Conservation (phyloP, 2,113 vertebrate species). For the Triplophysa siluroides region DNA sequence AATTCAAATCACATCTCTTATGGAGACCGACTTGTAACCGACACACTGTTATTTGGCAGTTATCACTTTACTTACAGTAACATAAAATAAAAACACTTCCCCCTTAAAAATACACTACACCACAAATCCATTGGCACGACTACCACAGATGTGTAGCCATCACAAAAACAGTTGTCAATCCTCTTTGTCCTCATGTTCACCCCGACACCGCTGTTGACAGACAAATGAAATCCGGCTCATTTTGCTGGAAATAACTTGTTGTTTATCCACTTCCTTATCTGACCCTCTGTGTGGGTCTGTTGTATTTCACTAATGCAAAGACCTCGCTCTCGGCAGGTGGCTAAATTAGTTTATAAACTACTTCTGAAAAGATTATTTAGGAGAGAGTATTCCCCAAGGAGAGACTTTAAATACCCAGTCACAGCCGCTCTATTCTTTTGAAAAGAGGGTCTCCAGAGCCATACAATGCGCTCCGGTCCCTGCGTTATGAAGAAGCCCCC, state of each 20-base stretch:
- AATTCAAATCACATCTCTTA: too few species aligned
- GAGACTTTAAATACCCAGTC: conserved; percentile 36
- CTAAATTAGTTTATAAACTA: conserved; percentile 24
- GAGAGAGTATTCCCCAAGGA: conserved; percentile 2
- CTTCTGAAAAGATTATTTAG: conserved; percentile 22
- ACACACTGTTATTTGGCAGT: too few species aligned
- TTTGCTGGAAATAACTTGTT: not conserved
- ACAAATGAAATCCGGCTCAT: not conserved
- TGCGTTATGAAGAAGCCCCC: conserved; percentile 37
- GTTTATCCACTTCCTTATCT: not conserved
- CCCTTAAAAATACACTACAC: too few species aligned
- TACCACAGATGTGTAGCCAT: not conserved
- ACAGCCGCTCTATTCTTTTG: conserved; percentile 33
- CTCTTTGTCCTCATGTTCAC: not conserved
- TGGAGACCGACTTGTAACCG: too few species aligned
- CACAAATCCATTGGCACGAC: too few species aligned
- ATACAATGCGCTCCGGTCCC: conserved; percentile 21
- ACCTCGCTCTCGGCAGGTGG: conserved; percentile 5
- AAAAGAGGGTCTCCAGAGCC: conserved; percentile 39
- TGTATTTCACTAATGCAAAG: conserved; percentile 1
- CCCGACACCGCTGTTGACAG: not conserved
- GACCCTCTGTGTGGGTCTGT: not conserved
- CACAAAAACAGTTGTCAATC: not conserved
- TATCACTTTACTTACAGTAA: too few species aligned
- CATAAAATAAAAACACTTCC: too few species aligned